A percentile compares a stretch with the other conserved stretches of the same genome.
These are phyloP conservation scores for Onychorhynchus coronatus DNA, from an alignment of 2,113 vertebrate species.

Conservation along the genomic window DNA sequence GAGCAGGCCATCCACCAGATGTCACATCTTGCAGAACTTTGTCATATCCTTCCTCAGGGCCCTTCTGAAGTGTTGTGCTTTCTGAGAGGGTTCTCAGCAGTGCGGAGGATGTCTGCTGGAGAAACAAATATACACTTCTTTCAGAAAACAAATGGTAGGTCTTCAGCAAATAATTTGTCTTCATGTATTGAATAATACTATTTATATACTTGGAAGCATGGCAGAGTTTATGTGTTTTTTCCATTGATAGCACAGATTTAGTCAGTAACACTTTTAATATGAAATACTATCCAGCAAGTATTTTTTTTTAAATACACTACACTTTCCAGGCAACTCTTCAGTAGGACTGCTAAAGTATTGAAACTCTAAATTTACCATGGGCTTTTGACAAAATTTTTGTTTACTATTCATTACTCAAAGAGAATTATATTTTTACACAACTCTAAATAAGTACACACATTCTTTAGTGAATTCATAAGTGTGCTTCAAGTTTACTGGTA, in stretches of 20 bases:
- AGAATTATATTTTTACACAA: neutral
- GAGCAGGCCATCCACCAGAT: slow-evolving; percentile 11
- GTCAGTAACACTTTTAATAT: neutral
- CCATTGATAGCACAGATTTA: neutral
- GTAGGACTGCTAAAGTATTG: neutral
- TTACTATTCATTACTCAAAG: neutral
- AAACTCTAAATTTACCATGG: neutral
- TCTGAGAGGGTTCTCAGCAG: neutral
- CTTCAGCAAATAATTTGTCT: neutral
- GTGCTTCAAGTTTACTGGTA: neutral
- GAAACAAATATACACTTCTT: neutral
- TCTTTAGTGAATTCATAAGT: neutral
- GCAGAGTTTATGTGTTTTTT: neutral
- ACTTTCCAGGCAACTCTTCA: neutral
- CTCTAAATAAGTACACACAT: neutral
- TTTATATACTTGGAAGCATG: neutral
- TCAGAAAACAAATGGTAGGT: neutral
- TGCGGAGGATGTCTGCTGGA: neutral
- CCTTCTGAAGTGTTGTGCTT: neutral
- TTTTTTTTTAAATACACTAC: neutral
- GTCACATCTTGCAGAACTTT: neutral
- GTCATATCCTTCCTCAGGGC: slow-evolving; percentile 37
- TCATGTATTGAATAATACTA: neutral
- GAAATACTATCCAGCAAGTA: neutral
- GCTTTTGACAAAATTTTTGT: neutral